Evolutionary conservation across 2,113 vertebrate genomes (phyloP).

Genomic region (Phrynosoma blainvillii): DNA sequence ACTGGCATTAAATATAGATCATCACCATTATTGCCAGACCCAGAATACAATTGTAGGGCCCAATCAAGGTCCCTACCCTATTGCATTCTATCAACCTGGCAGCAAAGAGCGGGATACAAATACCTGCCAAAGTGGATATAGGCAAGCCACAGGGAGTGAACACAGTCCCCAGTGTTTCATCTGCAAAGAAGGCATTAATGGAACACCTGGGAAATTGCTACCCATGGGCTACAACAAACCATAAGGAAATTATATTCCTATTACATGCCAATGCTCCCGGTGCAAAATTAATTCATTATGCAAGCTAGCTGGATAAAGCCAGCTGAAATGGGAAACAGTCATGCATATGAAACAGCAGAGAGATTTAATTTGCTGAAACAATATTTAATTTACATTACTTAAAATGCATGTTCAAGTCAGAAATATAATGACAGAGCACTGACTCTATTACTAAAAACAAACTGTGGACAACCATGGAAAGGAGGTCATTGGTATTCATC

Average conservation of each 20-base stretch:
- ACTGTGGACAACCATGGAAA: slow-evolving; percentile 2
- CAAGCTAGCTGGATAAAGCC: slow-evolving; percentile 18
- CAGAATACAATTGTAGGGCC: background rate
- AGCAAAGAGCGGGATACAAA: background rate
- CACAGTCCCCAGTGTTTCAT: background rate
- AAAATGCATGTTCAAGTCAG: slow-evolving; percentile 43
- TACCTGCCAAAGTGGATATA: slow-evolving; percentile 2
- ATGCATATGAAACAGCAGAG: slow-evolving; percentile 39
- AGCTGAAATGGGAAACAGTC: slow-evolving; percentile 45
- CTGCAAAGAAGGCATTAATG: background rate
- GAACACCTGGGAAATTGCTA: slow-evolving; percentile 36
- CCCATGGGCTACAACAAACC: background rate
- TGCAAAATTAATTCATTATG: slow-evolving; percentile 26
- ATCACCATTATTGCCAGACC: slow-evolving; percentile 7
- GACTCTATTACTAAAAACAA: slow-evolving; percentile 32
- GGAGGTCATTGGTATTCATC: background rate
- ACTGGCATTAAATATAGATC: slow-evolving; percentile 16
- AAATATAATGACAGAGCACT: slow-evolving; percentile 38
- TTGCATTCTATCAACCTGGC: background rate
- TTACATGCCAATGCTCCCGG: slow-evolving; percentile 19
- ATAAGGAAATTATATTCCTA: background rate
- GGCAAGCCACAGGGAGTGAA: slow-evolving; percentile 23
- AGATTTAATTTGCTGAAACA: slow-evolving; percentile 56
- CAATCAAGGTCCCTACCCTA: slow-evolving; percentile 4
- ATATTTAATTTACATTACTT: slow-evolving; percentile 49